Conservation (phyloP, 2,888 invertebrate species). For the Pyrochroa serraticornis region DNA sequence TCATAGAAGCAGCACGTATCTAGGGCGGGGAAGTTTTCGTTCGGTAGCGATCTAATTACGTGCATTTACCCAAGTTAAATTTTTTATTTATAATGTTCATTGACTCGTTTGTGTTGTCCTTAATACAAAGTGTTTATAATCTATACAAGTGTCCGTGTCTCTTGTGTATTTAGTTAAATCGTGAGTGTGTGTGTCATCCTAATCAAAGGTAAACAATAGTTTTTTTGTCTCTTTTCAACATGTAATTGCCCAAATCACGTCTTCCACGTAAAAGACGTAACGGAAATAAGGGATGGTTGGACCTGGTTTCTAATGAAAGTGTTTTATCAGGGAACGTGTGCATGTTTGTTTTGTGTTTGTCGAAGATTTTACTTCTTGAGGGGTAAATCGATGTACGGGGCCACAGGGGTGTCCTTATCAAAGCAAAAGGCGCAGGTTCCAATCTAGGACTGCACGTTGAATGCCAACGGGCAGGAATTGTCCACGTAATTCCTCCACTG, state of each 20-base stretch:
- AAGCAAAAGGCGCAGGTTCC: conserved; percentile 50
- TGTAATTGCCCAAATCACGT: conserved; percentile 23
- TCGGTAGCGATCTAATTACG: conserved; percentile 45
- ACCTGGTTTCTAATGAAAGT: conserved; percentile 3
- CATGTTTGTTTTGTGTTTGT: conserved; percentile 25
- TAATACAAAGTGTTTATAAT: conserved; percentile 27
- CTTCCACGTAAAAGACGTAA: conserved; percentile 12
- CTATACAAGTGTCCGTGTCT: conserved; percentile 20
- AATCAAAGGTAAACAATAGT: conserved; percentile 57
- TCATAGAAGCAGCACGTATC: conserved; percentile 55
- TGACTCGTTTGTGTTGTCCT: conserved; percentile 18
- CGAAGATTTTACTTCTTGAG: conserved; percentile 34
- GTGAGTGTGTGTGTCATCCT: conserved; percentile 40
- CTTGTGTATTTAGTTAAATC: conserved; percentile 21
- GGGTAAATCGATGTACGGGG: conserved; percentile 47
- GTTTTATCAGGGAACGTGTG: conserved; percentile 14
- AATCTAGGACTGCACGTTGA: conserved; percentile 42
- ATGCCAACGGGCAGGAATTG: conserved; percentile 34
- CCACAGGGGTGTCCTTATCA: conserved; percentile 41
- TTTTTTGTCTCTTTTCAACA: conserved; percentile 46
- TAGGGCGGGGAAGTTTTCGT: conserved; percentile 57
- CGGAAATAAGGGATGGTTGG: conserved; percentile 6
- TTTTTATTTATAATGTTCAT: conserved; percentile 18
- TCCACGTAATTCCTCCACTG: conserved; percentile 27
- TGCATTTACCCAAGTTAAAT: conserved; percentile 31